These are phyloP conservation scores for Brachyistius frenatus DNA, from an alignment of 2,113 vertebrate species.

Conservation along the genomic window DNA sequence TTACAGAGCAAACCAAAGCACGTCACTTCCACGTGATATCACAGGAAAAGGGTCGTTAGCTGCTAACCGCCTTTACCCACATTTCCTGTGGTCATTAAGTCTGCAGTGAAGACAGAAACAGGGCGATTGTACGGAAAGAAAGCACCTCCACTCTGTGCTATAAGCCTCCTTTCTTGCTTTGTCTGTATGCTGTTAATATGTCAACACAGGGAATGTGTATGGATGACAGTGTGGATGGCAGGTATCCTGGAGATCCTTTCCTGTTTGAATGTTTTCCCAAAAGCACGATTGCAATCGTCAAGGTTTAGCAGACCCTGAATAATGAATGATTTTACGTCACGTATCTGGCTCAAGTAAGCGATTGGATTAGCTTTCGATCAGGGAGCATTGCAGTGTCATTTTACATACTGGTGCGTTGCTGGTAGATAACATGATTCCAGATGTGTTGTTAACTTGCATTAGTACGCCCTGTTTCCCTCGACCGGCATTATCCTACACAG, in stretches of 20 bases:
- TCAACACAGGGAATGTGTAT: not conserved
- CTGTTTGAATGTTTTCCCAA: conserved; percentile 36
- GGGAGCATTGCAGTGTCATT: not conserved
- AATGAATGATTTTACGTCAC: conserved; percentile 11
- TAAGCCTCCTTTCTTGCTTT: not conserved
- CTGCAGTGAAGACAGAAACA: conserved; percentile 25
- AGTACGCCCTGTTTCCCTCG: not conserved
- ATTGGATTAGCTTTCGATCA: not conserved
- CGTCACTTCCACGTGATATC: conserved; percentile 42
- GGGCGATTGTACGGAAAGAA: not conserved
- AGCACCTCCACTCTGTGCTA: conserved; percentile 1
- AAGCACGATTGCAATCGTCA: conserved; percentile 35
- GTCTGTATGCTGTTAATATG: conserved; percentile 16
- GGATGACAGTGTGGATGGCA: not conserved
- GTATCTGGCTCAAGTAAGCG: not conserved
- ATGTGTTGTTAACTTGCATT: conserved; percentile 2
- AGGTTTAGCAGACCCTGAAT: conserved; percentile 27
- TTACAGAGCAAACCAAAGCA: conserved; percentile 38
- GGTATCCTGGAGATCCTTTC: not conserved
- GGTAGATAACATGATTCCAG: conserved; percentile 25
- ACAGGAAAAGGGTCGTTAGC: conserved; percentile 74
- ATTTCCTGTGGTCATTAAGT: conserved; percentile 55
- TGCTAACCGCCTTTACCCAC: conserved; percentile 32
- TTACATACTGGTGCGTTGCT: not conserved
- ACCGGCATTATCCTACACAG: too few relatives aligned